These are phyloP conservation scores for Sebastiscus tertius DNA, from an alignment of 2,797 vertebrate genomes.

Conservation along the genomic window DNA sequence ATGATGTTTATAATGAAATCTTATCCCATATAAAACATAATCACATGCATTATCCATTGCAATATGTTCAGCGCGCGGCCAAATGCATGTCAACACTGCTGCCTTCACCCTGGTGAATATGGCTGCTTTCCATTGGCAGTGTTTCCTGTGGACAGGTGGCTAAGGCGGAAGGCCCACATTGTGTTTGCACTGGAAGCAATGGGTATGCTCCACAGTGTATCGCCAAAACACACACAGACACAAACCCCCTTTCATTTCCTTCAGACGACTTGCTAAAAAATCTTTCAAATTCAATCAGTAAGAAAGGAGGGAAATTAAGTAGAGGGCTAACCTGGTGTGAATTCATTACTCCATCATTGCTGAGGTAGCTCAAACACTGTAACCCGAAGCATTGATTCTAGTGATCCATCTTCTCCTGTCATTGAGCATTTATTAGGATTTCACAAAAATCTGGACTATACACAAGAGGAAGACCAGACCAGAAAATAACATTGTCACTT, in stretches of 20 bases:
- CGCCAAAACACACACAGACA: slow-evolving; percentile 37
- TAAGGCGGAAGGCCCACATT: slow-evolving; percentile 60
- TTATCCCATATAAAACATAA: slow-evolving; percentile 18
- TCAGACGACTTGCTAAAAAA: slow-evolving; percentile 63
- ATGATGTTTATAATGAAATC: slow-evolving; percentile 16
- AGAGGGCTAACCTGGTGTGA: slow-evolving; percentile 56
- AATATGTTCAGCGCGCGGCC: slow-evolving; percentile 39
- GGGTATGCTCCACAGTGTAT: slow-evolving; percentile 45
- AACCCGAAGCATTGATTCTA: slow-evolving; percentile 46
- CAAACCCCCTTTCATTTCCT: slow-evolving; percentile 43
- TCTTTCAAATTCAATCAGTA: slow-evolving; percentile 79
- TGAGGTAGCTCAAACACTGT: slow-evolving; percentile 60
- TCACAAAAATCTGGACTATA: slow-evolving; percentile 49
- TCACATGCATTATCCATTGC: slow-evolving; percentile 29
- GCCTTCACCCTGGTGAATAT: slow-evolving; percentile 51
- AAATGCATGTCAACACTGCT: slow-evolving; percentile 45
- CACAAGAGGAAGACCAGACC: slow-evolving; percentile 41
- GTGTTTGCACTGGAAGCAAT: slow-evolving; percentile 64
- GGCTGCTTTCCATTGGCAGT: slow-evolving; percentile 71
- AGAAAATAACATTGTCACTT: slow-evolving; percentile 78
- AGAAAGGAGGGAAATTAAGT: slow-evolving; percentile 57
- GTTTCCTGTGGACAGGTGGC: slow-evolving; percentile 72
- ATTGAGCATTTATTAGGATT: slow-evolving; percentile 74
- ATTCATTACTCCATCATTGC: slow-evolving; percentile 72
- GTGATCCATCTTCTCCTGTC: slow-evolving; percentile 79